Base-by-base conservation (phyloP, 2,113 vertebrate species). In the Oryzias celebensis region DNA sequence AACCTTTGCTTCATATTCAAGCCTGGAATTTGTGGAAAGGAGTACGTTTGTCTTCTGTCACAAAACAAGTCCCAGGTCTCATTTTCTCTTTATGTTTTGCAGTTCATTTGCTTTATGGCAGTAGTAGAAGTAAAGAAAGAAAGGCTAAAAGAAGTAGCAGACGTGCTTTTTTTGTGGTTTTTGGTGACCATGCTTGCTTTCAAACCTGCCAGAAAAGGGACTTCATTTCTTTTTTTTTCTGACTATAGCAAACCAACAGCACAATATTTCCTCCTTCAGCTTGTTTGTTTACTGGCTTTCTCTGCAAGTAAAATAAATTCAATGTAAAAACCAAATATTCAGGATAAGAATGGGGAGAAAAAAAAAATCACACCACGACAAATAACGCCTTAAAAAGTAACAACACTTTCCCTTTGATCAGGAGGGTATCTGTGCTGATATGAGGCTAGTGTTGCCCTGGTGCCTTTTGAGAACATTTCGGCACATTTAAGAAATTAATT, bases 41-140 rank as follows among this genome's bases (percentile, higher is more conserved):
- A 53, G 50, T 50, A 54, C 0, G 1, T 65, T 74, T 66, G 23
- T 73, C 44, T 62, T 57, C 6, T 57, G 58, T 65, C 44, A 68
- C 52, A 45, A 12, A 48, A 18, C 71, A 69, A 73, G 56, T 45
- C 57, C 16, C 17, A 67, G 18, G 68, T 77, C 41, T 80, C 31
- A 17, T 73, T 78, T 68, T 71, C 28, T 76, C 65, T 41, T 17
- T 45, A 22, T 17, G 56, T 80, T 80, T 79, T 79, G 62, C 79
- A 78, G 73, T 65, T 71, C 59, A 76, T 41, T 64, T 83, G 60
- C 36, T 47, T 77, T 75, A 41, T 87, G 41, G 71, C 76, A 48
- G 41, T 81, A 22, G 51, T 71, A 56, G 71, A 60, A 58, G 42
- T 78, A 42, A 53, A 59, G 64, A 60, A 45, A 52, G 10, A 52